Percentiles rank a stretch among this genome's conserved stretches.
These are phyloP conservation scores for Indri indri DNA, from an alignment of 2,113 vertebrate genomes.

Conservation along the genomic window DNA sequence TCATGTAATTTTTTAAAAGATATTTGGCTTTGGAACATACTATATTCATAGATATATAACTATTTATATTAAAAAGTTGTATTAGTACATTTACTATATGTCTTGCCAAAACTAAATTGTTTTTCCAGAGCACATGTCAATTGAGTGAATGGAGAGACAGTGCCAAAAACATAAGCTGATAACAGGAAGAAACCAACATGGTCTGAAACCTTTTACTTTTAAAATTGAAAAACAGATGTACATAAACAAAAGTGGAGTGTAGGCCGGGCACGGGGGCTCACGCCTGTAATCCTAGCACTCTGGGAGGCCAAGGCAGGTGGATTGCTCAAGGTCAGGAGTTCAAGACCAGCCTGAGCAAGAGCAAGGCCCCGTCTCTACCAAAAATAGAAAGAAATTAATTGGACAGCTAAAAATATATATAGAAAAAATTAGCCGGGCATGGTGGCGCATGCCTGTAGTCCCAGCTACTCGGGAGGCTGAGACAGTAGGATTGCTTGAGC, in stretches of 20 bases:
- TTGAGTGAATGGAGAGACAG: not conserved
- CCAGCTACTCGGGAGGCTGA: too few relatives aligned
- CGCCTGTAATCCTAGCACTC: too few relatives aligned
- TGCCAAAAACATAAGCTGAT: not conserved
- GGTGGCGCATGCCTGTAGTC: too few relatives aligned
- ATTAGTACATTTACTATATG: not conserved
- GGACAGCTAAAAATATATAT: too few relatives aligned
- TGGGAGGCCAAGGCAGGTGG: too few relatives aligned
- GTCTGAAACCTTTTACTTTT: slow-evolving; percentile 35
- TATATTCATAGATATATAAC: not conserved
- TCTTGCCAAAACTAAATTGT: slow-evolving; percentile 31
- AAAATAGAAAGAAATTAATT: too few relatives aligned
- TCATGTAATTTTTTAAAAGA: not conserved
- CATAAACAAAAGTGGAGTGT: not conserved
- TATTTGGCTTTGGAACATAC: not conserved
- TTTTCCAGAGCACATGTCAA: slow-evolving; percentile 13
- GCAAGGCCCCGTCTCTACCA: too few relatives aligned
- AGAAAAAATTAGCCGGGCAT: too few relatives aligned
- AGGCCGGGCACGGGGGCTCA: too few relatives aligned
- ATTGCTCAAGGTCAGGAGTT: too few relatives aligned
- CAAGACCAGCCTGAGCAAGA: too few relatives aligned
- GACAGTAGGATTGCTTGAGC: too few relatives aligned
- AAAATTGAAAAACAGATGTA: slow-evolving; percentile 50
- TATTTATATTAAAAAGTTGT: not conserved
- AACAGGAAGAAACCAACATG: slow-evolving; percentile 16